Conservation (phyloP, 2,888 invertebrate species). For the Amiota communis region DNA sequence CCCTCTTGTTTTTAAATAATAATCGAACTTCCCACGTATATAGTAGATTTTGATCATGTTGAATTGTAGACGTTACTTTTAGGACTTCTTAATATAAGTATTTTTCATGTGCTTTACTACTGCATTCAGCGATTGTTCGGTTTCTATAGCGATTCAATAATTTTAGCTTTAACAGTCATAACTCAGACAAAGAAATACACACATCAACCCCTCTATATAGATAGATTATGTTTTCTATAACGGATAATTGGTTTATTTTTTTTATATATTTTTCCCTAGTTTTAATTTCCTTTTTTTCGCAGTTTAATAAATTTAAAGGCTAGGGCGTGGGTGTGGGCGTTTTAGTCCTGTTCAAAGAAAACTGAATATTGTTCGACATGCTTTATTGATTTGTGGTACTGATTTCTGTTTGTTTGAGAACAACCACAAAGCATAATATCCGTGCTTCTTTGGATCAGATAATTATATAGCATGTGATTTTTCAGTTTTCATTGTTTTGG, state of each 20-base stretch:
- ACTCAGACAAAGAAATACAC: neutral
- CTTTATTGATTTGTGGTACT: conserved; percentile 24
- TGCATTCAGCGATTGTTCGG: neutral
- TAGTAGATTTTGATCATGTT: neutral
- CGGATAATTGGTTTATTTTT: no score
- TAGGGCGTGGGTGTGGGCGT: no score
- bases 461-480: conserved; percentile 1
- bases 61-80: conserved; percentile 25
- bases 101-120: conserved; percentile 6
- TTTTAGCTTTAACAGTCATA: conserved; percentile 5
- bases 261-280: no score
- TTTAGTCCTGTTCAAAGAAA: no score
- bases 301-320: no score
- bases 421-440: conserved; percentile 3
- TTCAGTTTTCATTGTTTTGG: neutral
- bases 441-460: conserved; percentile 13
- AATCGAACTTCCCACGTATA: conserved; percentile 1
- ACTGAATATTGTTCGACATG: conserved; percentile 2
- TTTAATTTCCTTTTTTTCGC: no score
- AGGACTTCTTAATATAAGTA: neutral
- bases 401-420: neutral
- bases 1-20: no score
- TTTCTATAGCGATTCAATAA: neutral
- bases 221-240: neutral
- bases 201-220: neutral